These are phyloP conservation scores for Gryllus longicercus DNA, from an alignment of 2,888 invertebrate genomes.

Conservation along the genomic window DNA sequence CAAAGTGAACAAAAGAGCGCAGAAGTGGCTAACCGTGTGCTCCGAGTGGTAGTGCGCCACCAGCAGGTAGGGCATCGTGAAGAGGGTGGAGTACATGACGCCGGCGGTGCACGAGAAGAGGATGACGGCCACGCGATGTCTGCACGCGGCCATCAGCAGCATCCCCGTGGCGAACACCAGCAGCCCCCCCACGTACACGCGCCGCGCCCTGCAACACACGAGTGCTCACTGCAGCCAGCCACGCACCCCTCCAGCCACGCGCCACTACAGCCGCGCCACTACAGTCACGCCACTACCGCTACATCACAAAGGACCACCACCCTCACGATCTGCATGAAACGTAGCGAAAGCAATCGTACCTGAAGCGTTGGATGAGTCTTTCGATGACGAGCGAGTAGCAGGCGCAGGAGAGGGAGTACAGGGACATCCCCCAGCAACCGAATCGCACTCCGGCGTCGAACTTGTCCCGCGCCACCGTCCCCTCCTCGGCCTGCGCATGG, in stretches of 20 bases:
- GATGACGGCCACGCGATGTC: slow-evolving; percentile 75
- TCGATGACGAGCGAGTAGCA: slow-evolving; percentile 88
- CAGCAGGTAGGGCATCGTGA: slow-evolving; percentile 93
- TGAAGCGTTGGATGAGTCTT: slow-evolving; percentile 69
- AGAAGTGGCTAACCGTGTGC: slow-evolving; percentile 64
- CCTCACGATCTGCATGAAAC: neutral
- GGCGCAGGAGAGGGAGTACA: slow-evolving; percentile 84
- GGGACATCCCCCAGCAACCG: slow-evolving; percentile 94
- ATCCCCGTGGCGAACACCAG: slow-evolving; percentile 86
- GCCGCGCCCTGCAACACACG: slow-evolving; percentile 65
- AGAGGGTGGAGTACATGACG: slow-evolving; percentile 94
- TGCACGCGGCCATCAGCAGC: slow-evolving; percentile 76
- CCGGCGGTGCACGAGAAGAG: slow-evolving; percentile 92
- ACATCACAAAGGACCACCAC: too few species aligned
- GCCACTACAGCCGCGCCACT: too few species aligned
- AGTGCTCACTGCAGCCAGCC: slow-evolving; percentile 39
- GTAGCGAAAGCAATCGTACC: slow-evolving; percentile 42
- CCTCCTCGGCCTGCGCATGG: slow-evolving; percentile 62
- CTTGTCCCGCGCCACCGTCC: slow-evolving; percentile 58
- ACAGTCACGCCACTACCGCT: too few species aligned
- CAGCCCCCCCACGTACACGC: slow-evolving; percentile 84
- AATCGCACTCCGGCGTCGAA: slow-evolving; percentile 92
- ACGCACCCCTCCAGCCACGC: too few species aligned
- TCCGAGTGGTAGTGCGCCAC: slow-evolving; percentile 93
- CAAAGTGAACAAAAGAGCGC: too few species aligned